Base-by-base conservation (phyloP, 2,113 vertebrate species). In the Rhagologus leucostigma region DNA sequence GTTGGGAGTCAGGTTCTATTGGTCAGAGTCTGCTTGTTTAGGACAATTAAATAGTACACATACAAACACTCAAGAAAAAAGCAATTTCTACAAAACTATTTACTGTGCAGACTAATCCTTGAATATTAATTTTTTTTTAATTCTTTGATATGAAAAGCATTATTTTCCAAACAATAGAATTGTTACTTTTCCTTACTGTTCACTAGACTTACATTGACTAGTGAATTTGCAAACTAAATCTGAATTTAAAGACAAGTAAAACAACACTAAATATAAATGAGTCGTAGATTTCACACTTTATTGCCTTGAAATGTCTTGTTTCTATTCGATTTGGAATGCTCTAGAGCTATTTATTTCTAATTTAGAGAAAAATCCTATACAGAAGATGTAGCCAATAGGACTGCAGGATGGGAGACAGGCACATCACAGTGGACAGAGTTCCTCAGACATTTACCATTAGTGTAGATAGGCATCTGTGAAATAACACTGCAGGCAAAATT, bases 401-500 rank as follows among this genome's bases (percentile, higher is more conserved):
- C 47, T 59, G 16, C 1, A 85, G 52, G 24, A 92, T 29, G 10
- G 39, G 67, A 90, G 30, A 93, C 32, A 29, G 20, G 35, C 32
- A 83, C 42, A 76, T 24, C 33, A 68, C 30, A 46, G 47, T 19
- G 30, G 50, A 86, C 24, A 59, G 82, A 86, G 44, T 12, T 92
- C 67, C 68, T 80, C 71, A 74, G 78, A 39, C 46, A 84, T 84
- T 39, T 68, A 46, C 21, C 16, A n/a, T 52, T 52, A 67, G 13
- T 44, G 14, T 55, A 93, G 82, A 84, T 6, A 96, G 47, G 46
- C 33, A 91, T 88, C 87, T 65, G 50, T 53, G 50, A 95, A 91
- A 74, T 44, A 93, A 96, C 41, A 91, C 87, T 65, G 55, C 50
- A 68, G 90, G 68, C 56, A 88, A 89, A 91, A 85, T 67, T 86